Percentiles rank a stretch among this genome's conserved stretches.
These are phyloP conservation scores for Microcebus murinus DNA, from an alignment of 2,113 vertebrate genomes.

Conservation along the genomic window DNA sequence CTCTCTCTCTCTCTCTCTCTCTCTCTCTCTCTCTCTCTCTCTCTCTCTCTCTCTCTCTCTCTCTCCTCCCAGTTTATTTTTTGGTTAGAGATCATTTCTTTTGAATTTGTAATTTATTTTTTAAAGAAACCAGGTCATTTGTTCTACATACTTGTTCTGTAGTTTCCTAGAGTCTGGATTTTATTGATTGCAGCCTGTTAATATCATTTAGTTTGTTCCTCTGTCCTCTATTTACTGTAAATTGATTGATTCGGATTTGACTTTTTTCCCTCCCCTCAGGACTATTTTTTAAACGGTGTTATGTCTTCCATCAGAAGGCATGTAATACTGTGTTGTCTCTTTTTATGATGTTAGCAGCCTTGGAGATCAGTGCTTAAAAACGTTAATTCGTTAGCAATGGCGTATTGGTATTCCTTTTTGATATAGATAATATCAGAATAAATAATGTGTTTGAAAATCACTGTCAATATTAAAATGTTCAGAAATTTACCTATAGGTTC, in stretches of 20 bases:
- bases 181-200: neutral
- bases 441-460: slow-evolving; percentile 6
- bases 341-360: neutral
- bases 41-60: no score
- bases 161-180: neutral
- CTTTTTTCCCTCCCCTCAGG: rapidly evolving
- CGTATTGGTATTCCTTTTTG: neutral
- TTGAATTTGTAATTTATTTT: neutral
- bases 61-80: neutral
- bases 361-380: neutral
- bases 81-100: no score
- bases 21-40: neutral
- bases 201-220: neutral
- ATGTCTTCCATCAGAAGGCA: neutral
- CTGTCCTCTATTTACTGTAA: neutral
- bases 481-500: slow-evolving; percentile 19
- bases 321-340: neutral
- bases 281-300: neutral
- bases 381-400: neutral
- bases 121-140: neutral
- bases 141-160: neutral
- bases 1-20: neutral
- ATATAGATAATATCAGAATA: neutral
- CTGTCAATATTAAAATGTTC: neutral
- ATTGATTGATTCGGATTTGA: neutral